phyloP scores from a whole-genome alignment of 1,140 invertebrate species.

The Monochamus saltuarius region DNA sequence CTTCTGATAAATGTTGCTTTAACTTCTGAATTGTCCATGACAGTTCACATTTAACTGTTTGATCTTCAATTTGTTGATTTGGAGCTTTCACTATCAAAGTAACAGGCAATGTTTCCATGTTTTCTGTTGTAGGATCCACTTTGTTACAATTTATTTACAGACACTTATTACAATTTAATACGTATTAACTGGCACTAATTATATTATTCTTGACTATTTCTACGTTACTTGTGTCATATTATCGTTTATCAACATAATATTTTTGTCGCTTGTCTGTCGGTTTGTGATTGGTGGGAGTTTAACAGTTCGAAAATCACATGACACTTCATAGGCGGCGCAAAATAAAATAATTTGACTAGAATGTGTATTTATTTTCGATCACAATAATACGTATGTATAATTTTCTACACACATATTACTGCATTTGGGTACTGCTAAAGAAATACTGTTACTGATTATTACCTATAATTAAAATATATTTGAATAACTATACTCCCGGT shows the following conservation, averaged over 20 bases:
- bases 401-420: no score
- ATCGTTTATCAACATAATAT: constrained; percentile 18
- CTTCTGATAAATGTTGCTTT: constrained; percentile 78
- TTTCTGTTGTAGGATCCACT: constrained; percentile 14
- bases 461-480: no score
- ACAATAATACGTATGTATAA: no score
- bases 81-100: constrained; percentile 83
- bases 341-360: no score
- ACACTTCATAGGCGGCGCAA: constrained; percentile 2
- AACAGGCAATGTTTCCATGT: constrained; percentile 58
- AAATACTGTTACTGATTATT: no score
- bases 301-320: constrained; percentile 14
- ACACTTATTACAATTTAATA: constrained; percentile 11
- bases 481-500: no score
- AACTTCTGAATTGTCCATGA: constrained; percentile 83
- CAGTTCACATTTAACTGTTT: constrained; percentile 76
- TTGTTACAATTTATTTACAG: constrained; percentile 8
- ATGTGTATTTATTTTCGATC: no score
- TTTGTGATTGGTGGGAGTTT: constrained; percentile 6
- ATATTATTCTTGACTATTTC: background rate
- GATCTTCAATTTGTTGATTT: constrained; percentile 85
- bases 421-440: no score
- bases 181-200: constrained; percentile 3
- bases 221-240: constrained; percentile 15
- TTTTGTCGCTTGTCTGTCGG: constrained; percentile 22